A percentile compares a stretch with the other conserved stretches of the same genome.
These are phyloP conservation scores for Graptemys geographica DNA, from an alignment of 2,797 vertebrate species.

Conservation along the genomic window DNA sequence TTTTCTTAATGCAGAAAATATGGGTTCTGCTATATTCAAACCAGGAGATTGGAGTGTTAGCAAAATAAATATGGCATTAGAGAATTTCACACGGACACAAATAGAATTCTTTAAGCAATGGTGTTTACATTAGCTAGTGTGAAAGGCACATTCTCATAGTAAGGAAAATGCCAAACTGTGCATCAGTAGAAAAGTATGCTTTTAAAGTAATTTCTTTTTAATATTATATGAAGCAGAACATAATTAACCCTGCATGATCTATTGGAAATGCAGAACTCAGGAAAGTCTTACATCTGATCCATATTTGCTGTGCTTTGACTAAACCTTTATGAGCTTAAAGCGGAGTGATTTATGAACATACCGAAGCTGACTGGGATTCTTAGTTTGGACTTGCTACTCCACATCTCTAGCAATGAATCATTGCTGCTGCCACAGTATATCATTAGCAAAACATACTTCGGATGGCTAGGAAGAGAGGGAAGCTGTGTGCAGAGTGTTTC, in stretches of 20 bases:
- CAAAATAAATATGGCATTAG: slow-evolving; percentile 23
- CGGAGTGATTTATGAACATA: not conserved
- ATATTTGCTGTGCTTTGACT: slow-evolving; percentile 3
- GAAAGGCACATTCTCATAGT: not conserved
- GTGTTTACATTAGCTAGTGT: slow-evolving; percentile 2
- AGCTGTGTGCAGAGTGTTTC: not conserved
- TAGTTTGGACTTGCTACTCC: slow-evolving; percentile 18
- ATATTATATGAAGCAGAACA: not conserved
- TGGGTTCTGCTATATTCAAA: not conserved
- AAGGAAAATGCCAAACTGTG: slow-evolving; percentile 4
- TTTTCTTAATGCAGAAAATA: not conserved
- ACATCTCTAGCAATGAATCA: slow-evolving; percentile 24
- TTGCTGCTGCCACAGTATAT: not conserved
- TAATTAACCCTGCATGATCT: not conserved
- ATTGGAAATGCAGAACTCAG: not conserved
- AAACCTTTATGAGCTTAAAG: slow-evolving; percentile 13
- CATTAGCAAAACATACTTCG: slow-evolving; percentile 35
- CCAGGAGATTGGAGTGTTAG: not conserved
- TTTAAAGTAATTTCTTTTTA: slow-evolving; percentile 17
- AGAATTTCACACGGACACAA: slow-evolving; percentile 15
- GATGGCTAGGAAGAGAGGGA: not conserved
- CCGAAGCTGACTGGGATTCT: slow-evolving; percentile 1
- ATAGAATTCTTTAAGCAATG: not conserved
- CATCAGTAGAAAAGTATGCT: not conserved
- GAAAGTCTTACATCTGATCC: not conserved